Evolutionary conservation across 2,888 invertebrate genomes (phyloP).

Genomic region (Netelia inedita): DNA sequence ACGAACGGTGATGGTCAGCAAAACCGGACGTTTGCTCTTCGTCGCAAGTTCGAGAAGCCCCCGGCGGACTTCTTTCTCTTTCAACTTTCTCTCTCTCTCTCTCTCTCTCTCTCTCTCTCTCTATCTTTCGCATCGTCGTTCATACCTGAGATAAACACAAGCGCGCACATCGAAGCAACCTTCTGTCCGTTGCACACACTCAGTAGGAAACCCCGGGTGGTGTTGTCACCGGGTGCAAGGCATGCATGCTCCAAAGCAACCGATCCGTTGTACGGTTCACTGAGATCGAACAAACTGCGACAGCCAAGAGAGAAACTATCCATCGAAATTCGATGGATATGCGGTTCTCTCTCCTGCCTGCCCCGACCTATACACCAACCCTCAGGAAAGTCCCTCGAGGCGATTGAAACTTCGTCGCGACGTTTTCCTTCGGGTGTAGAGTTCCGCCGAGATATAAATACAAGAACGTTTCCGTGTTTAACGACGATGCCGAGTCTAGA

Average conservation of each 20-base stretch:
- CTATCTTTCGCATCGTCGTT: constrained; percentile 12
- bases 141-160: constrained; percentile 39
- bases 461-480: background rate
- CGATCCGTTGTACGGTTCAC: constrained; percentile 42
- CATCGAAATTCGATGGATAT: constrained; percentile 51
- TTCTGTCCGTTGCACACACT: background rate
- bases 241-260: constrained; percentile 5
- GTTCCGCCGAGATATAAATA: background rate
- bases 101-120: background rate
- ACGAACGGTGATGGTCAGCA: constrained; percentile 34
- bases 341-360: background rate
- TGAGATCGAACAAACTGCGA: constrained; percentile 50
- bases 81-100: too few relatives aligned
- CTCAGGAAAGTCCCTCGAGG: background rate
- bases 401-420: constrained; percentile 30
- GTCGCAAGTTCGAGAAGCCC: constrained; percentile 56
- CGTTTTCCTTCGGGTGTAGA: background rate
- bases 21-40: constrained; percentile 59
- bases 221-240: background rate
- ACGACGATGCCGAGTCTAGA: too few relatives aligned
- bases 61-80: constrained; percentile 7
- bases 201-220: background rate
- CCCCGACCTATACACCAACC: too few relatives aligned
- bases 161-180: constrained; percentile 4
- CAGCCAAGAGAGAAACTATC: constrained; percentile 10